Evolutionary conservation across 2,888 invertebrate genomes (phyloP).

Genomic region (Eristalis intricaria): DNA sequence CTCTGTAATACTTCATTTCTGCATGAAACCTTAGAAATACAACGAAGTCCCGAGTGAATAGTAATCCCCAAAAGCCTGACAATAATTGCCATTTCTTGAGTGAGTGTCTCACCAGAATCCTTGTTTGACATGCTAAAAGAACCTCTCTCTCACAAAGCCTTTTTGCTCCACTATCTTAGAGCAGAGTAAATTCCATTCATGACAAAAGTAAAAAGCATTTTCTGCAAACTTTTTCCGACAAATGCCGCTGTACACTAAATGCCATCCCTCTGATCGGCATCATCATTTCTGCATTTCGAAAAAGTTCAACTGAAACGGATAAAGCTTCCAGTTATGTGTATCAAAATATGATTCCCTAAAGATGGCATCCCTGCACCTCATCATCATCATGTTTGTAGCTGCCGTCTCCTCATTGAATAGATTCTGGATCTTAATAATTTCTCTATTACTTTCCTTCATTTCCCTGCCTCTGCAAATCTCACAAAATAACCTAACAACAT

Average conservation of each 20-base stretch:
- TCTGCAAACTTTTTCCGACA: background rate
- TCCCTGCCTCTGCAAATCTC: constrained; percentile 1
- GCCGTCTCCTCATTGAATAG: constrained; percentile 36
- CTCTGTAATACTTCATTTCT: no score
- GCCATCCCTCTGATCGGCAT: background rate
- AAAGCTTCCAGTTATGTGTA: background rate
- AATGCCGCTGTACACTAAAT: background rate
- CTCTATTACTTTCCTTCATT: constrained; percentile 53
- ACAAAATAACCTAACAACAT: constrained; percentile 54
- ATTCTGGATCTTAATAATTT: constrained; percentile 62
- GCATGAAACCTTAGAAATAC: no score
- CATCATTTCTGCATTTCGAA: background rate
- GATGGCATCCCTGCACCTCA: background rate
- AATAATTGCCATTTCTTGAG: no score
- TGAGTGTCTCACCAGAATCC: no score
- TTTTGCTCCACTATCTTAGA: no score
- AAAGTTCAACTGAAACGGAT: background rate
- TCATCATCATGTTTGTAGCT: constrained; percentile 7
- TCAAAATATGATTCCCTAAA: background rate
- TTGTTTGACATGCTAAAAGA: background rate
- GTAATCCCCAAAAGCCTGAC: no score
- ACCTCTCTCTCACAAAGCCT: background rate
- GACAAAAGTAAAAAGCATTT: background rate
- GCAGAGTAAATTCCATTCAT: background rate
- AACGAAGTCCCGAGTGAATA: no score